A percentile compares a stretch with the other conserved stretches of the same genome.
Conservation (phyloP, 1,140 invertebrate species). For the Saccostrea echinata region DNA sequence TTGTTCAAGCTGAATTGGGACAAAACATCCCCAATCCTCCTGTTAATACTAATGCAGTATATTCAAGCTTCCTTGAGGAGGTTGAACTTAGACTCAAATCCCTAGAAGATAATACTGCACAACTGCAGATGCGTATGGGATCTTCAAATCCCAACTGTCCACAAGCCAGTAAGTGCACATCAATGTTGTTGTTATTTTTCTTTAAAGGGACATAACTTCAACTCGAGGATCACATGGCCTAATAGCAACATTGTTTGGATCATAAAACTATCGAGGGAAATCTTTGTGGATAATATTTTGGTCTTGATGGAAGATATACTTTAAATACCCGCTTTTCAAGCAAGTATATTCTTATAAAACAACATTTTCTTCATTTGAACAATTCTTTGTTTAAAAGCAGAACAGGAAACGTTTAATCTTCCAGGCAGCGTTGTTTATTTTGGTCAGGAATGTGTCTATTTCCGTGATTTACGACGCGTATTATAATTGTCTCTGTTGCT, state of each 20-base stretch:
- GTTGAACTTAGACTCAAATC: neutral
- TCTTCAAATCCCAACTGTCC: neutral
- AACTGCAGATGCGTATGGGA: neutral
- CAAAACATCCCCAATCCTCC: neutral
- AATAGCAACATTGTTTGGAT: neutral
- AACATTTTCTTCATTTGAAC: neutral
- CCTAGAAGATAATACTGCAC: neutral
- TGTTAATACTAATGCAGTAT: neutral
- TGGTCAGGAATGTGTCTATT: neutral
- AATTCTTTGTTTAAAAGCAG: neutral
- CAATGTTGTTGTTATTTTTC: neutral
- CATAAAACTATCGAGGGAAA: neutral
- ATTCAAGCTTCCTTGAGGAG: neutral
- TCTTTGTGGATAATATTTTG: constrained; percentile 1
- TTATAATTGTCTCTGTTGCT: neutral
- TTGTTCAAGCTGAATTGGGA: constrained; percentile 11
- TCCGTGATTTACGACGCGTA: neutral
- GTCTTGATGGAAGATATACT: neutral
- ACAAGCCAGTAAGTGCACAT: constrained; percentile 9
- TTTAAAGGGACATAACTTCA: neutral
- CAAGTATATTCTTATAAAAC: too few species aligned
- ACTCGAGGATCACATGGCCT: neutral
- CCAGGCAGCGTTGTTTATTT: neutral
- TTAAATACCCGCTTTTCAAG: neutral
- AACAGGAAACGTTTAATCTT: neutral